phyloP scores from a whole-genome alignment of 2,113 vertebrate species.

The Stomatorhinus ivindoensis region DNA sequence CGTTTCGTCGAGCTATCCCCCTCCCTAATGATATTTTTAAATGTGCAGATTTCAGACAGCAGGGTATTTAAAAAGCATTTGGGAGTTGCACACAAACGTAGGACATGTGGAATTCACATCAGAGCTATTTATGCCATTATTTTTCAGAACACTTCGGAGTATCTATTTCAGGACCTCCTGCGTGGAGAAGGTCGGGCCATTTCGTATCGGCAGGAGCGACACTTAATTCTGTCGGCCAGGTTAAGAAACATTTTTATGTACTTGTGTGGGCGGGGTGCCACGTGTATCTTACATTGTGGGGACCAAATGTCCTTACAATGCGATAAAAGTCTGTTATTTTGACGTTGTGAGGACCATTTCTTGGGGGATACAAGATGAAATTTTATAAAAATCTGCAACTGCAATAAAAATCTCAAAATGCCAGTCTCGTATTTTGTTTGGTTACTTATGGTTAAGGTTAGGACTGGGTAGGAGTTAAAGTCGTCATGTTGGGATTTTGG shows the following conservation, averaged over 20 bases:
- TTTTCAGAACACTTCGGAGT: neutral
- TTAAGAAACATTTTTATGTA: neutral
- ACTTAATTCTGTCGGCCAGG: neutral
- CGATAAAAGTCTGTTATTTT: neutral
- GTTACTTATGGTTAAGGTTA: neutral
- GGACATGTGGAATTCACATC: slow-evolving; percentile 3
- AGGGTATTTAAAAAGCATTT: neutral
- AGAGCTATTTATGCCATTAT: neutral
- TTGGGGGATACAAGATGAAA: neutral
- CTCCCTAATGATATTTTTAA: neutral
- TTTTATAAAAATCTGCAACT: neutral
- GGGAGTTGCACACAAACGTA: neutral
- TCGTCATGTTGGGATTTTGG: neutral
- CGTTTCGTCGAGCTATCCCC: neutral
- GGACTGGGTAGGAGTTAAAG: neutral
- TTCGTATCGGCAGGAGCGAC: neutral
- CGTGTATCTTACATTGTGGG: neutral
- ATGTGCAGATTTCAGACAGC: slow-evolving; percentile 2
- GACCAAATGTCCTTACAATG: neutral
- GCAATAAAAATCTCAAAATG: neutral
- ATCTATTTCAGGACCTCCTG: neutral
- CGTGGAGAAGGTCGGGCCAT: neutral
- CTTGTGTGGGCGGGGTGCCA: neutral
- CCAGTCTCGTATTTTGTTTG: neutral
- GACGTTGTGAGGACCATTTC: neutral